Evolutionary conservation across 2,797 vertebrate species (phyloP), one percentile per base, ranked within the genome.

Genomic region (Lindbergichthys nudifrons): DNA sequence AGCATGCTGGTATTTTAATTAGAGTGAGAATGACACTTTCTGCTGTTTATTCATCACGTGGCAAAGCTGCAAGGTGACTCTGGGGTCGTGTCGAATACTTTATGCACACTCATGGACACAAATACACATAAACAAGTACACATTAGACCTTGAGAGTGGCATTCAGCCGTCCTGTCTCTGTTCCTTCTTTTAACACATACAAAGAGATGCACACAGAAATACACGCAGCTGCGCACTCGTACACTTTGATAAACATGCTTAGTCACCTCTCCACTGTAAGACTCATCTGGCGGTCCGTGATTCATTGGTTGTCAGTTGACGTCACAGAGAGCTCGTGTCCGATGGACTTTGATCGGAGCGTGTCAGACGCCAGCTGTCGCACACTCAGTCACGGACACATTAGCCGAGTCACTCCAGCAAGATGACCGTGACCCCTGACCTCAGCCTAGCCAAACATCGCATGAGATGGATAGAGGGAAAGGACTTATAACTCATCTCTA

Each of bases 61-160:
- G 66, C 78, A 65, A 64, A 50, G 86, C 90, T 92, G 76, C 87
- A 93, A 94, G 94, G 93, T 94, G 92, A 94, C 90, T 90, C 83
- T 18, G 51, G 56, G 73, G 83, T 78, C 79, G 60, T 82, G 79
- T 80, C n/a, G 3, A 65, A 83, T 76, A 76, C 79, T 85, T 88
- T 79, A 32, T 79, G 81, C 56, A 48, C 70, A 64, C 56, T 66
- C 60, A 60, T 26, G 10, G 36, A 72, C 63, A 64, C 76, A 74
- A 36, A 59, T 39, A 60, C 75, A 75, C 74, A 62, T 73, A 80
- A 46, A 74, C 72, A 85, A 67, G 76, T 59, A 71, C 81, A 85
- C 82, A 75, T 67, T 56, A 60, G 82, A 80, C 75, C 61, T 77
- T 84, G 85, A 74, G 82, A 87, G 75, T 79, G 76, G 87, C 80